A percentile compares a stretch with the other conserved stretches of the same genome.
Conservation (phyloP, 2,113 vertebrate species). For the Notothenia rossii region DNA sequence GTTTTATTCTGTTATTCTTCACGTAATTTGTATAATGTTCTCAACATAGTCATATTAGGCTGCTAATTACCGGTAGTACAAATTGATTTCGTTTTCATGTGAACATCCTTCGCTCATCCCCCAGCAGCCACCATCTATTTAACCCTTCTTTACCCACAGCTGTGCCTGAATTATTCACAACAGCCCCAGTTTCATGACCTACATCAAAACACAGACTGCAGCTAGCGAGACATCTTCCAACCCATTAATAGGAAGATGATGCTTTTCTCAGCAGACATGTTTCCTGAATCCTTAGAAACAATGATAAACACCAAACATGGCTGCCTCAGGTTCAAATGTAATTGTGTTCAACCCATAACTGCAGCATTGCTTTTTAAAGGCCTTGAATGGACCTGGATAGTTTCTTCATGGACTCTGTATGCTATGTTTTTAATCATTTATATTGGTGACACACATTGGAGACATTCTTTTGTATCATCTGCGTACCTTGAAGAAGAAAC, state of each 20-base stretch:
- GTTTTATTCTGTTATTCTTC: neutral
- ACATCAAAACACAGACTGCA: constrained; percentile 70
- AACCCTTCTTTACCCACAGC: constrained; percentile 58
- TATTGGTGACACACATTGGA: neutral
- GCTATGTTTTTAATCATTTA: neutral
- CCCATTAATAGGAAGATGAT: constrained; percentile 27
- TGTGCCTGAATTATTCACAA: constrained; percentile 82
- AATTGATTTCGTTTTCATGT: constrained; percentile 26
- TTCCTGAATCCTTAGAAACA: constrained; percentile 36
- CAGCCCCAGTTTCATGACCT: constrained; percentile 81
- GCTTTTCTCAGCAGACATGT: constrained; percentile 26
- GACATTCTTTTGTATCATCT: constrained; percentile 11
- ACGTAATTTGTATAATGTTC: neutral
- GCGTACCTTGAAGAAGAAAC: constrained; percentile 97
- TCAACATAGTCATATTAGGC: neutral
- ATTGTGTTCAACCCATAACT: neutral
- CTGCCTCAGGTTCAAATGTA: neutral
- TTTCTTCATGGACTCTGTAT: neutral
- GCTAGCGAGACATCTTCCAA: constrained; percentile 44
- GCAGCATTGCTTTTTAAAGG: neutral
- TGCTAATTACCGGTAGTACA: constrained; percentile 7
- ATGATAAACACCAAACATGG: constrained; percentile 34
- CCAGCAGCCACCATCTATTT: constrained; percentile 24
- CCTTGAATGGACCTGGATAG: neutral
- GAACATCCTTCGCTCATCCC: constrained; percentile 17